Evolutionary conservation across 2,888 invertebrate genomes (phyloP).

Genomic region (Archips xylosteana): DNA sequence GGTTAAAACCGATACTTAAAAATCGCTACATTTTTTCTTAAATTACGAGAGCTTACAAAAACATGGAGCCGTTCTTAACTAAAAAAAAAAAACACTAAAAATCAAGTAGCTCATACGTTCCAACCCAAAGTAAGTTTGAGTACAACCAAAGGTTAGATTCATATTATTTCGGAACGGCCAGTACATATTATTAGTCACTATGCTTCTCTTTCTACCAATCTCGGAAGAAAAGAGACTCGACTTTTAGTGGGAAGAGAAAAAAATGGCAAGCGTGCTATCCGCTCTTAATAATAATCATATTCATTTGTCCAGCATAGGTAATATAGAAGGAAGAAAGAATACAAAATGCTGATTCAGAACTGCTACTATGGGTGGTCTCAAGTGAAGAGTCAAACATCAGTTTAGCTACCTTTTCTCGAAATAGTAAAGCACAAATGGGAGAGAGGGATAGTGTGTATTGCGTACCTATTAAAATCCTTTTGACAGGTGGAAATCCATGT

Average conservation of each 20-base stretch:
- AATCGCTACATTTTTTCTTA: constrained; percentile 16
- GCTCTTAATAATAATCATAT: background rate
- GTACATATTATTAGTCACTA: background rate
- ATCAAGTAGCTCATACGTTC: background rate
- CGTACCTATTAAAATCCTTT: too few relatives aligned
- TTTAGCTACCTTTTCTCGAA: too few relatives aligned
- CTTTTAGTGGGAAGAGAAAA: background rate
- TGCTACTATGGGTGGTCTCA: too few relatives aligned
- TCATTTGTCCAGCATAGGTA: too few relatives aligned
- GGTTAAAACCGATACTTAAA: constrained; percentile 1
- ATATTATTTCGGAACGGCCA: background rate
- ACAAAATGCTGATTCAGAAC: too few relatives aligned
- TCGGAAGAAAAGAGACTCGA: background rate
- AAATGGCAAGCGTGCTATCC: background rate
- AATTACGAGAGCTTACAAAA: constrained; percentile 27
- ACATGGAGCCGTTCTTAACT: background rate
- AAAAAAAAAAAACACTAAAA: constrained; percentile 1
- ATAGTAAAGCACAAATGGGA: too few relatives aligned
- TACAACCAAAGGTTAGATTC: background rate
- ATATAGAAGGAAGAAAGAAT: too few relatives aligned
- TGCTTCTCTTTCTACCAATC: background rate
- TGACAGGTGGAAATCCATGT: background rate
- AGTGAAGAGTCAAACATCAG: too few relatives aligned
- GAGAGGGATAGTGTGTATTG: too few relatives aligned
- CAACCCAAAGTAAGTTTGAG: background rate